Conservation (phyloP, 2,888 invertebrate genomes). For the Ophion ellenae region DNA sequence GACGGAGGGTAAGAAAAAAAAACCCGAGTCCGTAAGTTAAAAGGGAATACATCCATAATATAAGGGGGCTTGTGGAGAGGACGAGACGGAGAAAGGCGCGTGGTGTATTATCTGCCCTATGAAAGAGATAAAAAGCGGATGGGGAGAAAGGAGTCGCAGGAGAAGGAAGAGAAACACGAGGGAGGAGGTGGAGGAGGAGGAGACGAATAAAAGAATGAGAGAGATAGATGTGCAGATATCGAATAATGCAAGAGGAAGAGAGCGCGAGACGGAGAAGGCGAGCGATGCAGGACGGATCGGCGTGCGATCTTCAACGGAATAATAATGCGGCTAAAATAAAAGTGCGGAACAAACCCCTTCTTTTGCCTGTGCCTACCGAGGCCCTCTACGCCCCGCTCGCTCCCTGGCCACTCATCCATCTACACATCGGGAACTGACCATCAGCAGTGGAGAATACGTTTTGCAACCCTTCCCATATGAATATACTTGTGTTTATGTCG, state of each 20-base stretch:
- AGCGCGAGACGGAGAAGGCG: constrained; percentile 17
- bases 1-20: constrained; percentile 48
- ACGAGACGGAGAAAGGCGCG: constrained; percentile 53
- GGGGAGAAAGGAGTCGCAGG: no score
- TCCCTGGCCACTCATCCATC: constrained; percentile 39
- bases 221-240: constrained; percentile 50
- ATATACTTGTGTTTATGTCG: constrained; percentile 4
- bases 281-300: constrained; percentile 76
- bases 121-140: constrained; percentile 12
- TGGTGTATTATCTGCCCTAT: constrained; percentile 43
- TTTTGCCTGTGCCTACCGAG: constrained; percentile 35
- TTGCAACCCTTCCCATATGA: constrained; percentile 58
- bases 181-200: constrained; percentile 9
- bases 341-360: constrained; percentile 70
- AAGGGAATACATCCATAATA: constrained; percentile 83
- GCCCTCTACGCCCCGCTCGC: no score
- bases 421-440: constrained; percentile 62
- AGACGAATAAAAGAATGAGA: constrained; percentile 44
- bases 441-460: constrained; percentile 55
- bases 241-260: constrained; percentile 42
- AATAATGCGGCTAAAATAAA: constrained; percentile 83
- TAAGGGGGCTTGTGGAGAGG: constrained; percentile 69
- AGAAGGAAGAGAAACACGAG: background rate
- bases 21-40: constrained; percentile 78
- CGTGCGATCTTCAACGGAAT: constrained; percentile 83